Evolutionary conservation across 2,888 invertebrate genomes (phyloP).

Genomic region (Chirona hameri): DNA sequence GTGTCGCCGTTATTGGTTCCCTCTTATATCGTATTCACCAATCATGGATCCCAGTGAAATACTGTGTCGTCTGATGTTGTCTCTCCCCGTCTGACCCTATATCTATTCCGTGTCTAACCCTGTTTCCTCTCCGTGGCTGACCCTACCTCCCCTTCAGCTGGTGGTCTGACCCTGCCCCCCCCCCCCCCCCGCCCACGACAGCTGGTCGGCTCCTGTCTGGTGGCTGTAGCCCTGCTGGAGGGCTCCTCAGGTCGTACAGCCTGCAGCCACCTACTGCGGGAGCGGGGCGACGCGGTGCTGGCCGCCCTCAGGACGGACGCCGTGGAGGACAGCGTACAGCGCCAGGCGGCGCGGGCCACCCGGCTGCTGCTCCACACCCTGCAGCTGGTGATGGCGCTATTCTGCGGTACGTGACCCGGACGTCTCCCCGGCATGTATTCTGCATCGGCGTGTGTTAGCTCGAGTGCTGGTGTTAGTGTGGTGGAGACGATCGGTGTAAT

Average conservation of each 20-base stretch:
- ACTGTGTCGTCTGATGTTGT: too few species aligned
- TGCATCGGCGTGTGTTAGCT: too few species aligned
- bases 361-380: background rate
- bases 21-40: too few species aligned
- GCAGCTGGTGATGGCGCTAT: background rate
- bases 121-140: too few species aligned
- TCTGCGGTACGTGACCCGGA: background rate
- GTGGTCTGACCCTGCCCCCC: background rate
- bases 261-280: constrained; percentile 33
- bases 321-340: background rate
- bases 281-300: constrained; percentile 35
- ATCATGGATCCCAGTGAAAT: too few species aligned
- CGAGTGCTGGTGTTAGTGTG: too few species aligned
- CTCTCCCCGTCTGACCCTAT: too few species aligned
- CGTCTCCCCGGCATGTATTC: too few species aligned
- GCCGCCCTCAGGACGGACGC: constrained; percentile 28
- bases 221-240: constrained; percentile 38
- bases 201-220: constrained; percentile 31
- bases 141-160: background rate
- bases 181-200: background rate
- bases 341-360: background rate
- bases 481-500: too few species aligned
- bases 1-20: too few species aligned
- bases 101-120: too few species aligned
- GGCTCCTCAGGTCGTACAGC: constrained; percentile 33